phyloP scores from a whole-genome alignment of 2,113 vertebrate genomes.

The Phalacrocorax carbo region DNA sequence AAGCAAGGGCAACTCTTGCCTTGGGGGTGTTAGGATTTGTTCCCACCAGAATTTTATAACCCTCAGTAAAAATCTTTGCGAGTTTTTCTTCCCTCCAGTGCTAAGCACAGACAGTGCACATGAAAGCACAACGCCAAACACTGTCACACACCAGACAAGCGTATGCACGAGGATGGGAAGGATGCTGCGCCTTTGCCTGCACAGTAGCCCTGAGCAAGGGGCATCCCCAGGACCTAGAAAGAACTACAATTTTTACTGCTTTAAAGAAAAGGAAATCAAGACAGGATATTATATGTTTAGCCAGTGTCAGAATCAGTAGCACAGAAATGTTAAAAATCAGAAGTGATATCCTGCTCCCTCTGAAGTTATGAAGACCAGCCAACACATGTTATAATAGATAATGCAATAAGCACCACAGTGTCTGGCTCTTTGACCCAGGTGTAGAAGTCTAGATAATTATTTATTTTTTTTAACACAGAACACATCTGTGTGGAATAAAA shows the following conservation, averaged over 20 bases:
- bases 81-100: constrained; percentile 7
- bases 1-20: constrained; percentile 9
- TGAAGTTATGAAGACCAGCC: background rate
- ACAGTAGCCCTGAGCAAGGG: background rate
- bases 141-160: background rate
- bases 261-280: background rate
- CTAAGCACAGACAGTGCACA: background rate
- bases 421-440: background rate
- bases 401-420: rapidly evolving
- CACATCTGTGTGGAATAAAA: background rate
- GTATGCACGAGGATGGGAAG: background rate
- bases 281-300: background rate
- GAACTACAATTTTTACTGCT: background rate
- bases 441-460: background rate
- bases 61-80: background rate
- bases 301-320: background rate
- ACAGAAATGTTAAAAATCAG: background rate
- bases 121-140: background rate
- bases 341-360: background rate
- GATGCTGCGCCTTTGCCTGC: background rate
- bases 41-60: constrained; percentile 5
- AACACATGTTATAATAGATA: background rate
- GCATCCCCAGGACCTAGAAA: background rate
- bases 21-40: background rate
- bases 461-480: background rate